phyloP scores from a whole-genome alignment of 1,140 invertebrate species.

The Dinothrombium tinctorium region DNA sequence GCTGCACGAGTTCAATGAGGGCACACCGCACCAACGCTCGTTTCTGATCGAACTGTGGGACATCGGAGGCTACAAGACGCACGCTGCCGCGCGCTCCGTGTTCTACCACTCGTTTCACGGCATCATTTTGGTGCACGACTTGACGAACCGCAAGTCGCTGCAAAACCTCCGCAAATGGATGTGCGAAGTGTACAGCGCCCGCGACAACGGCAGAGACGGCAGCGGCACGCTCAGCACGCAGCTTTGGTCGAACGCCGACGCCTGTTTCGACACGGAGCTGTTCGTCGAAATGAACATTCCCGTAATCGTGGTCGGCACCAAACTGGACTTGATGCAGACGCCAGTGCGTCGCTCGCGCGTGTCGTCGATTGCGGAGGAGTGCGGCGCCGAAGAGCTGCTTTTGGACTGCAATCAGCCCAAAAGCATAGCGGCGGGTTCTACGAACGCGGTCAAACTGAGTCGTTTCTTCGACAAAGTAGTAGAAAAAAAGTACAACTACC shows the following conservation, averaged over 20 bases:
- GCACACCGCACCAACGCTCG: slow-evolving; percentile 57
- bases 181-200: slow-evolving; percentile 57
- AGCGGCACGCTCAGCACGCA: too few relatives aligned
- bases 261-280: slow-evolving; percentile 65
- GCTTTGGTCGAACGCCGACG: too few relatives aligned
- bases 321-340: slow-evolving; percentile 37
- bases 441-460: slow-evolving; percentile 67
- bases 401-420: slow-evolving; percentile 52
- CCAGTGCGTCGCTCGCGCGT: slow-evolving; percentile 21
- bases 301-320: slow-evolving; percentile 76
- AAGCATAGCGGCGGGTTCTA: slow-evolving; percentile 67
- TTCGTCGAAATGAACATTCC: slow-evolving; percentile 55
- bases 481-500: slow-evolving; percentile 36
- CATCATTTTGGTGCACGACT: slow-evolving; percentile 80
- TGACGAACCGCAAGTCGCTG: slow-evolving; percentile 85
- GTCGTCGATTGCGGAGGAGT: slow-evolving; percentile 63
- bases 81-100: slow-evolving; percentile 66
- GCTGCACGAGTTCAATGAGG: slow-evolving; percentile 85
- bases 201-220: slow-evolving; percentile 16
- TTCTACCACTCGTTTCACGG: slow-evolving; percentile 85
- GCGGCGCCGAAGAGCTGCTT: slow-evolving; percentile 76
- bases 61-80: slow-evolving; percentile 72
- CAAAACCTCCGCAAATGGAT: slow-evolving; percentile 79
- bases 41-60: slow-evolving; percentile 93
- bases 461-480: slow-evolving; percentile 87